phyloP scores from a whole-genome alignment of 2,113 vertebrate genomes.

The Laticauda laticaudata region DNA sequence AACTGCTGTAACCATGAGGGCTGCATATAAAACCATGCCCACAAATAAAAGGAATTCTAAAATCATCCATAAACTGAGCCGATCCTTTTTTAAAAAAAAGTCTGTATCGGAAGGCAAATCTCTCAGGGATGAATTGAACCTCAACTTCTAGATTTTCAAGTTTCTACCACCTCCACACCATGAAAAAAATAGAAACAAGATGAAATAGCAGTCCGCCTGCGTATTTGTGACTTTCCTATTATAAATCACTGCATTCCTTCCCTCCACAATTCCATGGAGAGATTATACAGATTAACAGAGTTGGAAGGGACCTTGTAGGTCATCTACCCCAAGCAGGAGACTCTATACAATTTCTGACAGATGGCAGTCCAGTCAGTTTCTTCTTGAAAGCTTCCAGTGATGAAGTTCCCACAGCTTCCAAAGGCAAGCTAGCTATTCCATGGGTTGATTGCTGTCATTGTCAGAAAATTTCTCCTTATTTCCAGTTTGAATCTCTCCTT shows the following conservation, averaged over 20 bases:
- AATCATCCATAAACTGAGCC: background rate
- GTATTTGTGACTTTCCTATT: background rate
- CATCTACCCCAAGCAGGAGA: too few relatives aligned
- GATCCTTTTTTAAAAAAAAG: background rate
- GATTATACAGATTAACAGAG: background rate
- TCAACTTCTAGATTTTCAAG: background rate
- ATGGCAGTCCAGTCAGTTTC: too few relatives aligned
- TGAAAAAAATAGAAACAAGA: background rate
- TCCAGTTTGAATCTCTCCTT: too few relatives aligned
- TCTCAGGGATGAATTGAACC: background rate
- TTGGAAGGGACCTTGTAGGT: too few relatives aligned
- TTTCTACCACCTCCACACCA: background rate
- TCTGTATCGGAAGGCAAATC: background rate
- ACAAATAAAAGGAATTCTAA: background rate
- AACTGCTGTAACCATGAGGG: background rate
- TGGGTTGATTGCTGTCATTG: too few relatives aligned
- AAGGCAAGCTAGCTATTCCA: too few relatives aligned
- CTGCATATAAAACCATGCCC: background rate
- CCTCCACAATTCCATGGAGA: background rate
- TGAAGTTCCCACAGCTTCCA: too few relatives aligned
- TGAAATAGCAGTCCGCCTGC: background rate
- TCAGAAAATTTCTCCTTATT: too few relatives aligned
- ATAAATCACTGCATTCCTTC: background rate
- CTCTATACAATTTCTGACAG: too few relatives aligned
- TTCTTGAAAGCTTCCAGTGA: too few relatives aligned